A percentile compares a stretch with the other conserved stretches of the same genome.
These are phyloP conservation scores for Cynocephalus volans DNA, from an alignment of 2,113 vertebrate species.

Conservation along the genomic window DNA sequence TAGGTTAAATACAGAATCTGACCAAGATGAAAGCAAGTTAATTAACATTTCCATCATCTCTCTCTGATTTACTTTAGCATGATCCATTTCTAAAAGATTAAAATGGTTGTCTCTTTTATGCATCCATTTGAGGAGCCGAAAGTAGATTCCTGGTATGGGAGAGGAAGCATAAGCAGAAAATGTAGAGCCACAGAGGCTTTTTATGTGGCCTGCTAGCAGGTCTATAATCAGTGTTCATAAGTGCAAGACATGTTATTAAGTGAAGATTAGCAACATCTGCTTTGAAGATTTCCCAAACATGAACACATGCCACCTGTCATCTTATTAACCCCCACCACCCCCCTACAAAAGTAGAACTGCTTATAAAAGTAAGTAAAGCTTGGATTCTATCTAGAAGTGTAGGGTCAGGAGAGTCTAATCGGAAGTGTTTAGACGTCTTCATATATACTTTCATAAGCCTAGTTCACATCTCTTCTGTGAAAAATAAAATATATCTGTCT, in stretches of 20 bases:
- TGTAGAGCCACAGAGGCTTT: neutral
- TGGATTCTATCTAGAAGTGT: neutral
- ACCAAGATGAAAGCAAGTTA: slow-evolving; percentile 84
- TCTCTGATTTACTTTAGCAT: slow-evolving; percentile 75
- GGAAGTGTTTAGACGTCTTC: neutral
- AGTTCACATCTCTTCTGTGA: neutral
- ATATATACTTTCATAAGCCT: neutral
- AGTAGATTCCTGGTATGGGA: neutral
- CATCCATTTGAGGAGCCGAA: slow-evolving; percentile 49
- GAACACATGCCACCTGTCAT: neutral
- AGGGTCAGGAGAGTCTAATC: neutral
- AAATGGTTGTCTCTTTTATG: slow-evolving; percentile 76
- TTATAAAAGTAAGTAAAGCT: neutral
- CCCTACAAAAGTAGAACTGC: neutral
- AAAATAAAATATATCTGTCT: neutral
- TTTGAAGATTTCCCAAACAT: slow-evolving; percentile 54
- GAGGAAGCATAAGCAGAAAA: neutral
- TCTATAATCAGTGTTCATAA: slow-evolving; percentile 57
- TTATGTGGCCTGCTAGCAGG: neutral
- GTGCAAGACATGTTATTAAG: neutral
- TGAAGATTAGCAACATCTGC: neutral
- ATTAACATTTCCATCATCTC: slow-evolving; percentile 84
- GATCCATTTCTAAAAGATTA: slow-evolving; percentile 82
- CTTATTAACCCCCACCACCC: neutral
- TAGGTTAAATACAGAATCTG: slow-evolving; percentile 79